Evolutionary conservation across 2,888 invertebrate species (phyloP).

Genomic region (Trichopoda pennipes): DNA sequence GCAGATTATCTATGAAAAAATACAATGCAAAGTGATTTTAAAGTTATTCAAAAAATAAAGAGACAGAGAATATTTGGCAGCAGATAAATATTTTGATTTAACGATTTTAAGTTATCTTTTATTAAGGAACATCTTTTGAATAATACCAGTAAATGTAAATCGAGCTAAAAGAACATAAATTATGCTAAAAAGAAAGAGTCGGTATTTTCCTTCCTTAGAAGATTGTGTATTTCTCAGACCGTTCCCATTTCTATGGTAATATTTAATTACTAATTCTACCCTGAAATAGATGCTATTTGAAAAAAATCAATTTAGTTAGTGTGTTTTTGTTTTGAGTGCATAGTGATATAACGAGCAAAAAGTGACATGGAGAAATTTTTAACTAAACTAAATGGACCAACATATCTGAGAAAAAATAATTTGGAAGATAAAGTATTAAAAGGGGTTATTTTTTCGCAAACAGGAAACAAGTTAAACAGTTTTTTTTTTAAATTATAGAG

Average conservation of each 20-base stretch:
- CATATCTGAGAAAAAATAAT: constrained; percentile 12
- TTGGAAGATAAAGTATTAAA: neutral
- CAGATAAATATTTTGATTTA: too few species aligned
- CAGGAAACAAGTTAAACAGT: neutral
- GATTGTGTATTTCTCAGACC: neutral
- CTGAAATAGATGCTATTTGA: constrained; percentile 40
- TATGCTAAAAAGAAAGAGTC: neutral
- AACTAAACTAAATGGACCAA: constrained; percentile 20
- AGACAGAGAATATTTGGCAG: too few species aligned
- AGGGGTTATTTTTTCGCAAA: neutral
- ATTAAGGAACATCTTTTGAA: too few species aligned
- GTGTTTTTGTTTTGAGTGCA: constrained; percentile 24
- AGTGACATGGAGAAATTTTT: constrained; percentile 14
- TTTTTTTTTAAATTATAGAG: neutral
- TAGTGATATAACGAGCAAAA: constrained; percentile 25
- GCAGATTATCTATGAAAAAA: too few species aligned
- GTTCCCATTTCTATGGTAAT: neutral
- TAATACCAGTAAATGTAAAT: too few species aligned
- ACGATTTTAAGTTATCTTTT: too few species aligned
- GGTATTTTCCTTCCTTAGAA: neutral
- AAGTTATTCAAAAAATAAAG: too few species aligned
- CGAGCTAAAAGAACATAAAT: too few species aligned
- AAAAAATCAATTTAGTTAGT: constrained; percentile 27
- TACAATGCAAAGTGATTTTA: too few species aligned
- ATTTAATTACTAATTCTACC: constrained; percentile 17